Base-by-base conservation (phyloP, 2,113 vertebrate genomes). In the Oryzias javanicus region DNA sequence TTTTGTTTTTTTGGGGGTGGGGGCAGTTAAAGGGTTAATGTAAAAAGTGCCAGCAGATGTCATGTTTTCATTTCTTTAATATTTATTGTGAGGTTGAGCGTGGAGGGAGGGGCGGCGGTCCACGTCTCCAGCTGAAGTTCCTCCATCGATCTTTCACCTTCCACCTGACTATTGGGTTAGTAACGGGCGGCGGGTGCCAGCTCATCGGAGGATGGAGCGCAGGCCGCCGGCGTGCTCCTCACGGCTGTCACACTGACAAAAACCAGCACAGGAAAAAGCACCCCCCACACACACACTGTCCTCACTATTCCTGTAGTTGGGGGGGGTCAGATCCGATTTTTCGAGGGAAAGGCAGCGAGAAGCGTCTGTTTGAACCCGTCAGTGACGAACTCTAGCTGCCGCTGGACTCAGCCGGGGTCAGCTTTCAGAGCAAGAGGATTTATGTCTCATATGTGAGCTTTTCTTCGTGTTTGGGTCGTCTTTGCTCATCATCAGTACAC, bases 321-420 rank as follows among this genome's bases (percentile, higher is more conserved):
- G 44, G n/a, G 44, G 5, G 15, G 16, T n/a, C n/a, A n/a, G 7
- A 45, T 6, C 13, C 15, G 17, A 20, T 40, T 41, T 6, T 16
- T 19, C 0, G 14, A 41, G 41, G 19, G 48, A 42, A 24, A 8
- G 13, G 6, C 13, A 10, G n/a, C 24, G 15, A 13, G 18, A 24
- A 6, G 58, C 60, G 62, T 5, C 73, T 72, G 78, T 56, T 67
- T 78, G 74, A 22, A 22, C 22, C 22, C 22, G 2, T 2, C 22
- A 22, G 22, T 22, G 27, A 29, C 27, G 7, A 29, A 29, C 78
- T 86, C 65, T 77, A 84, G 82, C 84, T 86, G 82, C 81, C 82
- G 69, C 59, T 78, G 82, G 78, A 27, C 25, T 27, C 25, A 27
- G 4, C 4, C 5, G 25, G 25, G 25, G 25, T 27, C 25, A 27